These are phyloP conservation scores for Ectropis crepuscularia DNA, from an alignment of 2,888 invertebrate genomes.

Conservation along the genomic window DNA sequence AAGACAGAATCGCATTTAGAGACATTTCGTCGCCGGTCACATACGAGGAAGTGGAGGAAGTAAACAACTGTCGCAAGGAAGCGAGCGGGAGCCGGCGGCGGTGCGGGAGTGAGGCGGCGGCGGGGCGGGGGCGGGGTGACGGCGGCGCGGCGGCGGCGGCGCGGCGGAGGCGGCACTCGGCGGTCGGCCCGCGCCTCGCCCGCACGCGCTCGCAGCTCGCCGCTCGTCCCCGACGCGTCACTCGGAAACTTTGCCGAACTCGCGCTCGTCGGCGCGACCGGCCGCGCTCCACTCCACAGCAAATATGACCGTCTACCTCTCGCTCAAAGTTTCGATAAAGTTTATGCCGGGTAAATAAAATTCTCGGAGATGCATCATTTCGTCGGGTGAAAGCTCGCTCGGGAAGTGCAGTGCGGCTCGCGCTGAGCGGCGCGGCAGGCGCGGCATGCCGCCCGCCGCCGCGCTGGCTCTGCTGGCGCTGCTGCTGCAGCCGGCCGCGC, in stretches of 20 bases:
- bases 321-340: no score
- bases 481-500: slow-evolving; percentile 1
- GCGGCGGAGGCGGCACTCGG: slow-evolving; percentile 15
- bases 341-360: no score
- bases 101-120: slow-evolving; percentile 13
- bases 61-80: not conserved
- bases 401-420: slow-evolving; percentile 8
- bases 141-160: slow-evolving; percentile 1
- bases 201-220: slow-evolving; percentile 22
- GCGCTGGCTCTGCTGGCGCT: slow-evolving; percentile 27
- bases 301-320: no score
- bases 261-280: no score
- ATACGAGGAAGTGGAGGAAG: no score
- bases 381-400: not conserved
- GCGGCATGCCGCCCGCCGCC: slow-evolving; percentile 25
- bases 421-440: slow-evolving; percentile 7
- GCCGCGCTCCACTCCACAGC: no score
- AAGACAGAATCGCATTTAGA: no score
- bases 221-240: slow-evolving; percentile 4
- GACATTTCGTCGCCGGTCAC: no score
- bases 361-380: not conserved
- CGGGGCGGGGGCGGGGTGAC: slow-evolving; percentile 27
- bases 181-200: slow-evolving; percentile 16
- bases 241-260: slow-evolving; percentile 1
- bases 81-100: slow-evolving; percentile 21